Evolutionary conservation across 35 echinoderm and acorn worm species (phyloP).

Genomic region (Ptychodera flava): DNA sequence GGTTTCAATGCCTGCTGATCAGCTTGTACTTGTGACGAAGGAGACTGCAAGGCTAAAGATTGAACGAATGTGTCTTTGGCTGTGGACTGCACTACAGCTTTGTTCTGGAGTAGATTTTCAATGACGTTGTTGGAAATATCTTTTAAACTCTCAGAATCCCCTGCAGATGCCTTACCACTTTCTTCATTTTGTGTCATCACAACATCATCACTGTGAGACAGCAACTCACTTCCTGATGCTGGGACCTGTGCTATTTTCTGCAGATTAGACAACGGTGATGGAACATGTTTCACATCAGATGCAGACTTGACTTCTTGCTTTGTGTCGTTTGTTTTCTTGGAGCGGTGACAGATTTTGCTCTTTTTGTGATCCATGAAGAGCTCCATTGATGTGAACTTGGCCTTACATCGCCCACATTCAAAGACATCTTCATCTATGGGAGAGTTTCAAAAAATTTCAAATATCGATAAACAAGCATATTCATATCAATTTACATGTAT

Average conservation of each 20-base stretch:
- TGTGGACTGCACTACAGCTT: neutral
- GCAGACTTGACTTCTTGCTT: neutral
- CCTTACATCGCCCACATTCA: conserved; percentile 11
- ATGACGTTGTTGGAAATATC: neutral
- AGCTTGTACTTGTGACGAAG: neutral
- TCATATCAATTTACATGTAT: neutral
- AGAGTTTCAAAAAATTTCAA: conserved; percentile 4
- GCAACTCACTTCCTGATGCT: neutral
- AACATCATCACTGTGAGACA: neutral
- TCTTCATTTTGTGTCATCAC: neutral
- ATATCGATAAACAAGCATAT: neutral
- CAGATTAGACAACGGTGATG: no score
- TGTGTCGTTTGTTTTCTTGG: neutral
- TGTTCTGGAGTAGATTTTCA: neutral
- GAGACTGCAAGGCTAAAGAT: neutral
- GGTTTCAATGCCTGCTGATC: neutral
- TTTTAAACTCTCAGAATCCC: neutral
- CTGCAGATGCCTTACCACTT: neutral
- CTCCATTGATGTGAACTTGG: neutral
- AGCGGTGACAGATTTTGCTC: neutral
- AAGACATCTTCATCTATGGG: conserved; percentile 16
- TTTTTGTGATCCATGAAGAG: conserved; percentile 4
- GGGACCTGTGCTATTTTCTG: no score
- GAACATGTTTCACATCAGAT: neutral
- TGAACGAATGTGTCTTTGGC: neutral